A percentile compares a stretch with the other conserved stretches of the same genome.
Conservation (phyloP, 2,797 vertebrate species). For the Coluber constrictor region DNA sequence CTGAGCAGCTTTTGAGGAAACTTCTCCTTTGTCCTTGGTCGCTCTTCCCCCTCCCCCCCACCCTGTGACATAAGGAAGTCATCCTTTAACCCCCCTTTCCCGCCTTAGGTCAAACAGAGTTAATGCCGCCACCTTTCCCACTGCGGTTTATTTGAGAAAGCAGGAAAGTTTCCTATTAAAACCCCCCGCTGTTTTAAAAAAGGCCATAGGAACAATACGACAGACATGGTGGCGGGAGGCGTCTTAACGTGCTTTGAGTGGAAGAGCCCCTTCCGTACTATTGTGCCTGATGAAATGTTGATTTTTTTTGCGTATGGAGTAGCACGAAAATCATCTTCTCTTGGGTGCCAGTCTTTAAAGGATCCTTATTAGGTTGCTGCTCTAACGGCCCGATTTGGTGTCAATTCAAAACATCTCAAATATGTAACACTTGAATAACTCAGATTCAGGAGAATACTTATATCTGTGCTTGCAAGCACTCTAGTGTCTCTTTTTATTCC, state of each 20-base stretch:
- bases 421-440: not conserved
- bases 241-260: not conserved
- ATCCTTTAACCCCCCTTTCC: not conserved
- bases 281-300: not conserved
- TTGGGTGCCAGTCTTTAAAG: too few species aligned
- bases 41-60: rapidly evolving
- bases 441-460: not conserved
- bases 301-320: not conserved
- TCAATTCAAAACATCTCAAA: too few species aligned
- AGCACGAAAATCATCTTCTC: not conserved
- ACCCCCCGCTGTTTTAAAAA: not conserved
- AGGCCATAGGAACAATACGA: not conserved
- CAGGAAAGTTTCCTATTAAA: not conserved
- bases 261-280: too few species aligned
- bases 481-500: not conserved
- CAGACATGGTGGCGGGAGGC: too few species aligned
- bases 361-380: not conserved
- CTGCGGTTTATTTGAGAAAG: not conserved
- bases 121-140: not conserved
- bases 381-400: not conserved
- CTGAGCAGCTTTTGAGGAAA: not conserved
- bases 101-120: not conserved
- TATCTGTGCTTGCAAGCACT: not conserved
- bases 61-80: not conserved
- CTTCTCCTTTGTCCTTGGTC: not conserved